These are phyloP conservation scores for Adoxophyes honmai DNA, from an alignment of 1,140 invertebrate genomes.

Conservation along the genomic window DNA sequence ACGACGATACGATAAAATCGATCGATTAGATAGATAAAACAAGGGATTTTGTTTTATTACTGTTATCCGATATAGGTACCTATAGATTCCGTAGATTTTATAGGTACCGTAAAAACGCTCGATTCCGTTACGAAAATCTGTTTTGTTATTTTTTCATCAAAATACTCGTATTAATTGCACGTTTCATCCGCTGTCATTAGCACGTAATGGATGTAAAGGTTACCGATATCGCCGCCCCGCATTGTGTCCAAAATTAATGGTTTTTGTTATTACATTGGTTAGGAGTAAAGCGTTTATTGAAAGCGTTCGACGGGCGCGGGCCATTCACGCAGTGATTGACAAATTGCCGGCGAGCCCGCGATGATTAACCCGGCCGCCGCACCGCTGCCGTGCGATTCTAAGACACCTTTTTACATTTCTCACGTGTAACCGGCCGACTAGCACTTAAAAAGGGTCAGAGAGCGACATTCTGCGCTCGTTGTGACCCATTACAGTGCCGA, in stretches of 20 bases:
- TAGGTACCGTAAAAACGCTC: no score
- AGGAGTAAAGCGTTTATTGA: conserved; percentile 40
- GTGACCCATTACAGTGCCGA: not conserved
- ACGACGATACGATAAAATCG: conserved; percentile 10
- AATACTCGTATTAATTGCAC: not conserved
- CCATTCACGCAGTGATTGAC: conserved; percentile 58
- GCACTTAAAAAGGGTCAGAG: not conserved
- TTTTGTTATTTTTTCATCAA: no score
- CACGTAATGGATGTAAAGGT: conserved; percentile 24
- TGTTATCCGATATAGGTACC: not conserved
- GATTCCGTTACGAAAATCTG: no score
- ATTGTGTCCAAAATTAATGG: conserved; percentile 36
- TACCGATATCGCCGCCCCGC: conserved; percentile 27
- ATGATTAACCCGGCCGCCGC: conserved; percentile 42
- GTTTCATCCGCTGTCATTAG: conserved; percentile 2
- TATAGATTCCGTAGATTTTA: no score
- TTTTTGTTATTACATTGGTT: conserved; percentile 13
- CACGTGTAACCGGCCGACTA: conserved; percentile 4
- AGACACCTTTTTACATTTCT: conserved; percentile 16
- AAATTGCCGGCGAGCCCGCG: conserved; percentile 54
- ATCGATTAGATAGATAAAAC: conserved; percentile 11
- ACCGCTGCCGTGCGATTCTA: conserved; percentile 10
- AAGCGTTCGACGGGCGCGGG: conserved; percentile 39
- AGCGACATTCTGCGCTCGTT: not conserved
- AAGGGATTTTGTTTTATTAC: conserved; percentile 8